Conservation (phyloP, 2,113 vertebrate species). For the Lasiurus cinereus region DNA sequence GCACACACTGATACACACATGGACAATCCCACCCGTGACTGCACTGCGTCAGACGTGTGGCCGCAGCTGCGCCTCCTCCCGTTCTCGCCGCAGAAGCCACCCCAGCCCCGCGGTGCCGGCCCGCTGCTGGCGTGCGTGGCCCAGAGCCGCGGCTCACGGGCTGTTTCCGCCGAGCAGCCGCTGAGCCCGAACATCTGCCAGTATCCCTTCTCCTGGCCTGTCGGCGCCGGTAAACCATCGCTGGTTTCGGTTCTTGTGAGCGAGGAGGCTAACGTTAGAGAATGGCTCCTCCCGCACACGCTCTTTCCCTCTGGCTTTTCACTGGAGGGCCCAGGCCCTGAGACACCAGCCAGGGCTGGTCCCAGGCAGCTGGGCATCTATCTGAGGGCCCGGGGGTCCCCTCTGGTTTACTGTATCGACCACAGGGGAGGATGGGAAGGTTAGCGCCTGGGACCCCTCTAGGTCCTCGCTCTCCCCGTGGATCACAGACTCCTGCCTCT, state of each 20-base stretch:
- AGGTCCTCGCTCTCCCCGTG: not conserved
- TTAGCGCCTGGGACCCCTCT: not conserved
- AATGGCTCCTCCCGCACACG: not conserved
- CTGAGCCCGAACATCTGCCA: slow-evolving; percentile 71
- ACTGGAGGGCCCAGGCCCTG: not conserved
- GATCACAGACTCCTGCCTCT: not conserved
- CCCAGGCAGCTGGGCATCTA: not conserved
- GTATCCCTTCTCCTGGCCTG: slow-evolving; percentile 76
- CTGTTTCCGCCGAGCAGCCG: slow-evolving; percentile 77
- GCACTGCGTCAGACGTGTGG: not conserved
- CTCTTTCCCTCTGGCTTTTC: slow-evolving; percentile 32
- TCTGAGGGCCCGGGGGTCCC: not conserved
- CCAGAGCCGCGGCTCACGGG: slow-evolving; percentile 20
- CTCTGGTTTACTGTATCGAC: not conserved
- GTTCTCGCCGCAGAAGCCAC: not conserved
- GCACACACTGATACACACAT: not conserved
- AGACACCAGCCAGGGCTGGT: not conserved
- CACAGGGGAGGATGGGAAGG: not conserved
- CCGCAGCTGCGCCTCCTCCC: not conserved
- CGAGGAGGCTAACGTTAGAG: slow-evolving; percentile 66
- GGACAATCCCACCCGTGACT: not conserved
- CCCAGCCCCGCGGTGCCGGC: not conserved
- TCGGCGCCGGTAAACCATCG: slow-evolving; percentile 57
- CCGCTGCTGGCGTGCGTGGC: not conserved
- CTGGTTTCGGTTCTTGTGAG: slow-evolving; percentile 73